Base-by-base conservation (phyloP, 2,888 invertebrate species). In the Harpagoxenus sublaevis region DNA sequence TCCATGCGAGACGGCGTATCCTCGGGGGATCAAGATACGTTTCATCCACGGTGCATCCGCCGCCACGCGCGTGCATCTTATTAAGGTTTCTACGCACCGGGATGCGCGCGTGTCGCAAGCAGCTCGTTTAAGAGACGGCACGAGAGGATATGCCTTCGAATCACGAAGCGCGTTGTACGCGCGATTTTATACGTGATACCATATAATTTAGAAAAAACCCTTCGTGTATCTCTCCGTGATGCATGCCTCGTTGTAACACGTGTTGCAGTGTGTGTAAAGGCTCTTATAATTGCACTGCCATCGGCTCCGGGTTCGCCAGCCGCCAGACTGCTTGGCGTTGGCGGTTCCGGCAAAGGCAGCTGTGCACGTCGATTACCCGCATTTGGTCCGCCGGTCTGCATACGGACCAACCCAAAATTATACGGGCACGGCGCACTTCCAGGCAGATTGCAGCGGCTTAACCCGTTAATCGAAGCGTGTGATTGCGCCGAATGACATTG, bases 251-350 rank as follows among this genome's bases (percentile, higher is more conserved):
- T 77, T 77, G 60, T 66, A 85, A 86, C 85, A 86, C 85, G 84
- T 84, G 68, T 81, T 71, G 62, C 66, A 51, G 53, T 55, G 79
- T 79, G 55, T 28, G 71, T 71, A 71, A 70, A 70, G 79, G 10
- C 73, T 79, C 15, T 79, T 60, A 73, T 60, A 79, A 79, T 73
- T 79, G 60, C 60, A 12, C 73, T 39, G 73, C 60, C 71, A 79
- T 87, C 85, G 51, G 83, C 84, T 71, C 75, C 86, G 68, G 71
- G 79, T 68, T 87, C 55, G 71, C 82, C 83, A 85, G 71, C 74
- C 45, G 84, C 88, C 91, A 93, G 93, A 93, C 93, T 91, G 93
- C 93, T 91, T 93, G 93, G 93, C 93, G 93, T 93, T 93, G 82
- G 90, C 81, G 85, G 85, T 90, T 89, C 91, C 89, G 89, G 90